A percentile compares a stretch with the other conserved stretches of the same genome.
Conservation (phyloP, 2,113 vertebrate species). For the Nymphicus hollandicus region DNA sequence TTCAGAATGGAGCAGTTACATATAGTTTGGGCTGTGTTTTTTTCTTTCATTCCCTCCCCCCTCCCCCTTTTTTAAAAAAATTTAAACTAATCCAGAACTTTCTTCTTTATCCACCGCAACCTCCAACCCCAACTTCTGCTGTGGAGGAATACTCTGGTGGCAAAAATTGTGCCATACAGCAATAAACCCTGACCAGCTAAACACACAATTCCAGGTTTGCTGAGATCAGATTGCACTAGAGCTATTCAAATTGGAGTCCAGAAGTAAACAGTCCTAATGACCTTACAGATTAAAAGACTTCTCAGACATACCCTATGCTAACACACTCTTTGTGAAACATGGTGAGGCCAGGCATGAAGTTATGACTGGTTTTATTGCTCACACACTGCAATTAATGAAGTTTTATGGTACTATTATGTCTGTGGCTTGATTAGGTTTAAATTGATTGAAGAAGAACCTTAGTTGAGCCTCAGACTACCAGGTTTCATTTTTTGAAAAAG, state of each 20-base stretch:
- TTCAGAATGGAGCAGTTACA: neutral
- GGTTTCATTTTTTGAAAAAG: neutral
- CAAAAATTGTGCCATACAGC: neutral
- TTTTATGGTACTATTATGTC: neutral
- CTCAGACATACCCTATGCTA: neutral
- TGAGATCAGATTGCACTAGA: neutral
- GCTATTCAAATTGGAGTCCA: neutral
- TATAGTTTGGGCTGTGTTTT: neutral
- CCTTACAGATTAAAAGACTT: neutral
- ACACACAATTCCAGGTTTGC: neutral
- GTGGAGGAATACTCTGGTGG: neutral
- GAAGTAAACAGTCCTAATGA: neutral
- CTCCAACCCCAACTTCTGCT: neutral
- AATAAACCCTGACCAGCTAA: neutral
- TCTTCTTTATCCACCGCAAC: neutral
- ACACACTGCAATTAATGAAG: neutral
- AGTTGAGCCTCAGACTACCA: neutral
- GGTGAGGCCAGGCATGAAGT: neutral
- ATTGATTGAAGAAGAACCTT: neutral
- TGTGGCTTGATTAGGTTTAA: neutral
- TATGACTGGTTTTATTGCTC: neutral
- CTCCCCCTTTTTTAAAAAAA: fast-evolving
- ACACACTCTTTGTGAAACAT: neutral
- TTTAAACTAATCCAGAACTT: neutral
- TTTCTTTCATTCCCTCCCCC: fast-evolving